These are phyloP conservation scores for Danaus chrysippus DNA, from an alignment of 2,888 invertebrate genomes.

Conservation along the genomic window DNA sequence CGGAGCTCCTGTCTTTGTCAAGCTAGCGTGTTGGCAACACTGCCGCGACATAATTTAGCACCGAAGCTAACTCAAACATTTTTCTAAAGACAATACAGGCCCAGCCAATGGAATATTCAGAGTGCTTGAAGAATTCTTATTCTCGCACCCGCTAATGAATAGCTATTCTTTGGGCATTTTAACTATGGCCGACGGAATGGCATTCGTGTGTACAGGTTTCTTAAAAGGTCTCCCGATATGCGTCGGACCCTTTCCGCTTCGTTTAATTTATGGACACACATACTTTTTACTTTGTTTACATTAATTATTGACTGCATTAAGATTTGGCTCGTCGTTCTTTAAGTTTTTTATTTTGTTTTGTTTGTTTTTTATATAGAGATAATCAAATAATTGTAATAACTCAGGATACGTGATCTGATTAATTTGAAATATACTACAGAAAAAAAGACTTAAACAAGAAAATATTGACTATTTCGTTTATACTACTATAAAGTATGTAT, in stretches of 20 bases:
- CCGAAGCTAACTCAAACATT: constrained; percentile 60
- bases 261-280: constrained; percentile 69
- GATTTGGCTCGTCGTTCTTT: constrained; percentile 52
- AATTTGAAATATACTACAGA: too few relatives aligned
- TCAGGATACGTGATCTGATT: background rate
- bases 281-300: constrained; percentile 65
- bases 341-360: constrained; percentile 37
- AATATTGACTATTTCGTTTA: too few relatives aligned
- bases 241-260: constrained; percentile 73
- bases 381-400: constrained; percentile 1
- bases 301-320: constrained; percentile 68
- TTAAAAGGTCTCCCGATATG: constrained; percentile 75
- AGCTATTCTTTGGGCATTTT: constrained; percentile 78
- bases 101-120: constrained; percentile 71
- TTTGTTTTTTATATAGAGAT: constrained; percentile 11
- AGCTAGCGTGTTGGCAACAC: constrained; percentile 48
- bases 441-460: too few relatives aligned
- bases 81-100: constrained; percentile 77
- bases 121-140: constrained; percentile 76
- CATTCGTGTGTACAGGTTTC: constrained; percentile 76
- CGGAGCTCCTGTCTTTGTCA: constrained; percentile 46
- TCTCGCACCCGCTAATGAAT: constrained; percentile 79
- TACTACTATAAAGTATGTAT: too few relatives aligned
- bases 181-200: constrained; percentile 77
- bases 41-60: constrained; percentile 68